Evolutionary conservation across 2,888 invertebrate species (phyloP), one percentile per base, ranked within the genome.

Genomic region (Cacoxenus indagator): DNA sequence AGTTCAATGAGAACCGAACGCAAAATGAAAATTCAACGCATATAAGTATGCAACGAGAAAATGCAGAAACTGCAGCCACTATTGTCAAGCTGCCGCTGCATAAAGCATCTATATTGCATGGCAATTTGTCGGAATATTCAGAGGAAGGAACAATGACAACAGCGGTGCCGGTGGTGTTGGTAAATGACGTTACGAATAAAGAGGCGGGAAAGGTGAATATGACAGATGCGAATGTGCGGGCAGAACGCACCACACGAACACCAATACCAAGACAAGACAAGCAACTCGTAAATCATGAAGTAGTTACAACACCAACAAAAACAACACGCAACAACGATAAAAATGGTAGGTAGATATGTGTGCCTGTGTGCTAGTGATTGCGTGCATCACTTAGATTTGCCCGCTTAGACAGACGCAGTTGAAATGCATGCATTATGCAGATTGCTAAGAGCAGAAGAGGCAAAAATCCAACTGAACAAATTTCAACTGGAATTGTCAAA

Each of bases 221-320:
- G 48, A 19, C 19, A 31, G 9, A 37, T 4, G 62, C 2, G 24
- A 22, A 62, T 24, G 43, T 19, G 43, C 24, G 22, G 62, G 37
- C 55, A 31, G 26, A 22, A 29, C 64, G 45, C 69, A 67, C 55
- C 55, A 65, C 57, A 26, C 51, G 37, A 24, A 26, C 31, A 45
- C 70, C 27, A 46, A 43, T 9, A 61, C 55, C 46, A 54, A 51
- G 26, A 31, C n/a, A 59, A 17, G 22, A 31, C 17, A 59, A 45
- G 43, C 26, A 31, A 62, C 68, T 65, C 43, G 22, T 74, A 78
- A 77, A 75, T 77, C 74, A 70, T 73, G 27, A 73, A 72, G 71
- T 75, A 77, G 78, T 17, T 51, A 11, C 51, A 11, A 8, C n/a
- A 5, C 9, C 51, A 51, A 6, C 51, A 19, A 4, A n/a, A 43